Percentiles rank a stretch among this genome's conserved stretches.
phyloP scores from a whole-genome alignment of 2,113 vertebrate species.

The Pycnonotus jocosus region DNA sequence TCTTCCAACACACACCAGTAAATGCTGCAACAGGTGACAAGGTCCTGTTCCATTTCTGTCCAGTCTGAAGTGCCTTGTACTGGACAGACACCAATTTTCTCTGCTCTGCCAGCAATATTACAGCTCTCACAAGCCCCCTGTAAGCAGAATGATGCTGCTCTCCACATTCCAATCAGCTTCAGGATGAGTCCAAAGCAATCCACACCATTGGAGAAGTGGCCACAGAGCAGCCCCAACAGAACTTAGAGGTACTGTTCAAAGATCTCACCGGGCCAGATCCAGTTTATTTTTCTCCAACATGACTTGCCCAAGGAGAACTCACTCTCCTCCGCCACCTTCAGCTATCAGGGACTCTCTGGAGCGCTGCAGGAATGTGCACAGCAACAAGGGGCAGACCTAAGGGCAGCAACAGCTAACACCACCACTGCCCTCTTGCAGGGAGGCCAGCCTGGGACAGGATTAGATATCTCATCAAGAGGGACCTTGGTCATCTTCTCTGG shows the following conservation, averaged over 20 bases:
- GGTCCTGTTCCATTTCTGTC: background rate
- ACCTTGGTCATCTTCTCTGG: background rate
- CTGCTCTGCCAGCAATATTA: background rate
- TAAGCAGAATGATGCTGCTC: background rate
- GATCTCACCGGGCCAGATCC: background rate
- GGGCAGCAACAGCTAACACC: background rate
- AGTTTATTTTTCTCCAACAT: background rate
- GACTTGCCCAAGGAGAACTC: background rate
- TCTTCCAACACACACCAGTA: background rate
- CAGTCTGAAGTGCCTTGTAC: background rate
- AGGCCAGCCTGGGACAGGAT: background rate
- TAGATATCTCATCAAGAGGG: background rate
- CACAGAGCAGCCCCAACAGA: background rate
- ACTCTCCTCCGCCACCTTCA: background rate
- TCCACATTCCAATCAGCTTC: background rate
- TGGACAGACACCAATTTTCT: background rate
- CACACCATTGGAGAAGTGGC: background rate
- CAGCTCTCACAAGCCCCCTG: rapidly evolving
- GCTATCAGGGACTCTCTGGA: background rate
- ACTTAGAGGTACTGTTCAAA: background rate
- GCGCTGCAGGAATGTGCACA: background rate
- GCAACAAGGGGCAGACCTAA: background rate
- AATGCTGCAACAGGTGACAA: rapidly evolving
- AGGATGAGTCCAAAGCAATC: background rate
- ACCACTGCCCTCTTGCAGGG: background rate